Conservation (phyloP, 2,888 invertebrate species). For the Hyppa rectilinea region DNA sequence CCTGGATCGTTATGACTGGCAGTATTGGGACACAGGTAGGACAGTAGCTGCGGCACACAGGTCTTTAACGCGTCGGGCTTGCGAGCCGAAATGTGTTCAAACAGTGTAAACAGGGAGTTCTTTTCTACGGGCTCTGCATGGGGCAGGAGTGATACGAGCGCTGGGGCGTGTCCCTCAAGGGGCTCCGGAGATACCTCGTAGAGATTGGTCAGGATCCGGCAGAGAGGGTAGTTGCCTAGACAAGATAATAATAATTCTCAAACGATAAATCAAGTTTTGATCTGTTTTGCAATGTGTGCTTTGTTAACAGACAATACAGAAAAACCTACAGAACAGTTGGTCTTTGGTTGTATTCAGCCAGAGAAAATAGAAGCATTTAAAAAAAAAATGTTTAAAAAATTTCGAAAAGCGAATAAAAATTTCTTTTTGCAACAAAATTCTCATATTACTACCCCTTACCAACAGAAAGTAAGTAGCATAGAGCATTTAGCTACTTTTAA, state of each 20-base stretch:
- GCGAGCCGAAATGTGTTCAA: slow-evolving; percentile 95
- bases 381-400: too few species aligned
- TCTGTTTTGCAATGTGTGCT: too few species aligned
- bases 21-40: slow-evolving; percentile 91
- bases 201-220: slow-evolving; percentile 96
- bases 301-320: not conserved
- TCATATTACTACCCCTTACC: too few species aligned
- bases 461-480: too few species aligned
- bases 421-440: too few species aligned
- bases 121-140: slow-evolving; percentile 97
- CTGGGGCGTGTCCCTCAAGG: slow-evolving; percentile 95
- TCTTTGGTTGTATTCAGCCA: too few species aligned
- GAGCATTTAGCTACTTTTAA: too few species aligned
- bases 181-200: slow-evolving; percentile 97
- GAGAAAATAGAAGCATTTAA: too few species aligned
- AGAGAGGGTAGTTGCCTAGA: slow-evolving; percentile 96
- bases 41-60: slow-evolving; percentile 95
- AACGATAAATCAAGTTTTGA: not conserved
- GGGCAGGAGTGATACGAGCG: slow-evolving; percentile 94
- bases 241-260: slow-evolving; percentile 37
- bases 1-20: slow-evolving; percentile 82
- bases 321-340: not conserved
- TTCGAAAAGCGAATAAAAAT: too few species aligned
- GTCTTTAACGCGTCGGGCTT: slow-evolving; percentile 95
- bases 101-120: slow-evolving; percentile 95